These are phyloP conservation scores for Hystrix brachyura DNA, from an alignment of 2,113 vertebrate genomes.

Conservation along the genomic window DNA sequence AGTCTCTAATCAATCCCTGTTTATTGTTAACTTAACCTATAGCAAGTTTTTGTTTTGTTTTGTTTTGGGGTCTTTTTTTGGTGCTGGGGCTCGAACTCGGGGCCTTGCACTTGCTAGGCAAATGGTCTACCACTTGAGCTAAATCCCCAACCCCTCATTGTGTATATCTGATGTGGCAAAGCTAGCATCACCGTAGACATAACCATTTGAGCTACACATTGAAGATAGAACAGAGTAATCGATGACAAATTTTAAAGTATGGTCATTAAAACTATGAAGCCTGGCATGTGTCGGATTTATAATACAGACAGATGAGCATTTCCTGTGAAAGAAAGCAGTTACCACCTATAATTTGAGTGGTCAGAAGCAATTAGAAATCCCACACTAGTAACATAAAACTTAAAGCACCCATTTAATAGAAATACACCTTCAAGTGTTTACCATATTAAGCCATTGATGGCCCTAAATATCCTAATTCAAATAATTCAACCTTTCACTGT, in stretches of 20 bases:
- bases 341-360: conserved; percentile 52
- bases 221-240: conserved; percentile 30
- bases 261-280: conserved; percentile 29
- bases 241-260: conserved; percentile 56
- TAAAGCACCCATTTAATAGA: conserved; percentile 37
- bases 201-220: neutral
- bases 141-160: neutral
- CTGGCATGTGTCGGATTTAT: conserved; percentile 48
- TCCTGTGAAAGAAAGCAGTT: conserved; percentile 60
- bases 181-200: neutral
- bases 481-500: conserved; percentile 4
- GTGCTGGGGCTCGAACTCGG: no score
- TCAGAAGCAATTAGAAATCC: conserved; percentile 51
- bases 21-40: conserved; percentile 17
- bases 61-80: neutral
- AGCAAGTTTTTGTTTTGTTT: neutral
- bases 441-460: conserved; percentile 36
- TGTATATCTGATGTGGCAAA: conserved; percentile 10
- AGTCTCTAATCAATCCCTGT: neutral
- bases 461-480: conserved; percentile 42
- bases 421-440: conserved; percentile 41
- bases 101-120: no score
- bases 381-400: conserved; percentile 45
- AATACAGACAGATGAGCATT: conserved; percentile 49
- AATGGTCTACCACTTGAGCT: no score